A percentile compares a stretch with the other conserved stretches of the same genome.
phyloP scores from a whole-genome alignment of 2,797 vertebrate species.

The Sebastes hubbsi region DNA sequence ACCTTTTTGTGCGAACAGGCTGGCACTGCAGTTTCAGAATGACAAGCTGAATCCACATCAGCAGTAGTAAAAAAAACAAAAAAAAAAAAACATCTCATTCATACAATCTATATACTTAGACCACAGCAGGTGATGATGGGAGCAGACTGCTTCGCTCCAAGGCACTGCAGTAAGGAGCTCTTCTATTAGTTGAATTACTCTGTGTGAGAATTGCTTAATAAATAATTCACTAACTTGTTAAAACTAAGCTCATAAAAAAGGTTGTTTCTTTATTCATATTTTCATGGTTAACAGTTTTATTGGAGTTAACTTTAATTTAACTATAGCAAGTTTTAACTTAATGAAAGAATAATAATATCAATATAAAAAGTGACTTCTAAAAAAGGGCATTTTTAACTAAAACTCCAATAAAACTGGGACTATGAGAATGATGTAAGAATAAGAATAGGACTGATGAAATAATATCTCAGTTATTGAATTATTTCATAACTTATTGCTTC shows the following conservation, averaged over 20 bases:
- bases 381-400: background rate
- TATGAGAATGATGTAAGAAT: background rate
- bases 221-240: background rate
- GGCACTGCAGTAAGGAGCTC: background rate
- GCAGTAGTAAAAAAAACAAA: too few relatives aligned
- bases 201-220: background rate
- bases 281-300: background rate
- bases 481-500: slow-evolving; percentile 9
- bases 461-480: background rate
- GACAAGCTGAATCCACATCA: background rate
- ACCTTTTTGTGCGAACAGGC: too few relatives aligned
- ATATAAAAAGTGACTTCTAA: background rate
- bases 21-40: background rate
- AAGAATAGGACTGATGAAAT: background rate
- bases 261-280: background rate
- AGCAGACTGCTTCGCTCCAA: background rate
- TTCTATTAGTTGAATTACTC: background rate
- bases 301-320: background rate
- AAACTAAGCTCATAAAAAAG: background rate
- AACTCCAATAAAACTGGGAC: background rate
- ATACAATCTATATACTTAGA: background rate
- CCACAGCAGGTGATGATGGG: background rate
- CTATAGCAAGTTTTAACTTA: background rate
- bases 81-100: background rate
- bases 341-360: background rate